Conservation (phyloP, 2,113 vertebrate genomes). For the Entelurus aequoreus region DNA sequence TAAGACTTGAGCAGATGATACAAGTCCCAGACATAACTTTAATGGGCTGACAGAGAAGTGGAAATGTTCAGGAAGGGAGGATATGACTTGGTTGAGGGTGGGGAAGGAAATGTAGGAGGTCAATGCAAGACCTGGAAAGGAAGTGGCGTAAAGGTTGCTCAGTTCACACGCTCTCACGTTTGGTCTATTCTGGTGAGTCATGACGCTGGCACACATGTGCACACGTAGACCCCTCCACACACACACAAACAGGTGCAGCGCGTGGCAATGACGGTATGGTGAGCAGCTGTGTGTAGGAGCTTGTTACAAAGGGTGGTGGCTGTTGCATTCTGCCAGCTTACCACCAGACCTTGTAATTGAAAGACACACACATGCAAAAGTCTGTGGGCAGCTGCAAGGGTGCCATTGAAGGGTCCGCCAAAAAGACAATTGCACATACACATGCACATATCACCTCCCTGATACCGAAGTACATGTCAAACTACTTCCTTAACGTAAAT, state of each 20-base stretch:
- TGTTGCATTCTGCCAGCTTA: slow-evolving; percentile 49
- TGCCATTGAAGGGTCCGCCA: slow-evolving; percentile 32
- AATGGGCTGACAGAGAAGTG: slow-evolving; percentile 38
- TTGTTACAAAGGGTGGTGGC: slow-evolving; percentile 41
- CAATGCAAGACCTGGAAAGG: slow-evolving; percentile 27
- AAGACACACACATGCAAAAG: slow-evolving; percentile 15
- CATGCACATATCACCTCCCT: too few relatives aligned
- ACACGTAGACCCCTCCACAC: slow-evolving; percentile 14
- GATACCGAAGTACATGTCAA: too few relatives aligned
- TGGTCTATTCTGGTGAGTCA: slow-evolving; percentile 33
- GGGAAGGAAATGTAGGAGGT: slow-evolving; percentile 20
- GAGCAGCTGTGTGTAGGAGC: slow-evolving; percentile 58
- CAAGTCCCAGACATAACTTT: slow-evolving; percentile 46
- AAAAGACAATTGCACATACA: slow-evolving; percentile 39
- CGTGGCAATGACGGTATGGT: slow-evolving; percentile 33
- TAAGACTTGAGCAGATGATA: slow-evolving; percentile 41
- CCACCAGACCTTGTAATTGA: slow-evolving; percentile 44
- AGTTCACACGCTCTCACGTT: slow-evolving; percentile 45
- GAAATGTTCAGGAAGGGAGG: slow-evolving; percentile 33
- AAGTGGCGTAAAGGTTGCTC: slow-evolving; percentile 30
- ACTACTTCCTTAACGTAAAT: too few relatives aligned
- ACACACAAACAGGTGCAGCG: slow-evolving; percentile 56
- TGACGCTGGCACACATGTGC: slow-evolving; percentile 12
- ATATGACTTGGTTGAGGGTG: slow-evolving; percentile 27
- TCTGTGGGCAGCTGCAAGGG: slow-evolving; percentile 56